A percentile compares a stretch with the other conserved stretches of the same genome.
phyloP scores from a whole-genome alignment of 2,888 invertebrate genomes.

The Drosophila picticornis region DNA sequence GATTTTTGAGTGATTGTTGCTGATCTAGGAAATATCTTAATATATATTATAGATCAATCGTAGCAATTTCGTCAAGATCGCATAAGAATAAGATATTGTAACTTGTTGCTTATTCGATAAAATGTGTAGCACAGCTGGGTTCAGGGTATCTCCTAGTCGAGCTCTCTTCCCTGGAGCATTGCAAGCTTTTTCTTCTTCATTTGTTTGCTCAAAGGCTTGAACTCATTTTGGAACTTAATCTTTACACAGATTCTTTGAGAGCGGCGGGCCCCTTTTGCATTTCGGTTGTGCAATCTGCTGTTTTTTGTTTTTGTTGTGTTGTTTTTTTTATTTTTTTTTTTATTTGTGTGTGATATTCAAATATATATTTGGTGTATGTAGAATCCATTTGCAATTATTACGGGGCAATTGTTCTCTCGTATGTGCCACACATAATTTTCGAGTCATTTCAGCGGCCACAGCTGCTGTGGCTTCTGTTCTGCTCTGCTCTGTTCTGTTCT shows the following conservation, averaged over 20 bases:
- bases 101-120: background rate
- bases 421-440: constrained; percentile 23
- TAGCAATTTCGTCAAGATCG: background rate
- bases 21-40: background rate
- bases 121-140: background rate
- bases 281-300: background rate
- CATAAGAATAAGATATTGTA: background rate
- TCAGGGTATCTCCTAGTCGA: background rate
- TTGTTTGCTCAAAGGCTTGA: background rate
- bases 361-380: constrained; percentile 11
- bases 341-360: background rate
- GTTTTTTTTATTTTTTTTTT: background rate
- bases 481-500: background rate
- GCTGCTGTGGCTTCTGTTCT: constrained; percentile 9
- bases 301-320: background rate
- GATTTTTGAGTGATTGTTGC: background rate
- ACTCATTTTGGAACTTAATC: background rate
- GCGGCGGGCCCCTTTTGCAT: background rate
- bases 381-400: constrained; percentile 29
- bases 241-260: background rate
- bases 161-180: background rate
- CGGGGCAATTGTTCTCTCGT: constrained; percentile 34
- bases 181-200: background rate
- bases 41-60: background rate
- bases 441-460: constrained; percentile 29